A percentile compares a stretch with the other conserved stretches of the same genome.
Evolutionary conservation across 2,113 vertebrate genomes (phyloP).

Genomic region (Ceratotherium simum): DNA sequence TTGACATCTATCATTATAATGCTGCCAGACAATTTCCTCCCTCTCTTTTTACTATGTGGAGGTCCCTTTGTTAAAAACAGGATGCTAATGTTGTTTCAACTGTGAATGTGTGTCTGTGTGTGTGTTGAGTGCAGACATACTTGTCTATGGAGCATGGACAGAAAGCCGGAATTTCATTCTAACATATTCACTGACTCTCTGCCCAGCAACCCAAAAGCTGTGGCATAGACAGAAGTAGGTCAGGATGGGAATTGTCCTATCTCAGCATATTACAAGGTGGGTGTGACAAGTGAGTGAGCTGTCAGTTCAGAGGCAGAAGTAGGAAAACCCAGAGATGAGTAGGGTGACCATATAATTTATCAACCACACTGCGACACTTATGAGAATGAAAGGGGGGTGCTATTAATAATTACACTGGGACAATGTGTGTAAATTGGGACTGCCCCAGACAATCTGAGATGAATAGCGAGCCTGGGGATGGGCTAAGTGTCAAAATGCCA

Average conservation of each 20-base stretch:
- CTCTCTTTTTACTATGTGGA: conserved; percentile 29
- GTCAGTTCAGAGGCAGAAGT: conserved; percentile 61
- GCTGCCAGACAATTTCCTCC: conserved; percentile 37
- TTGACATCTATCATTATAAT: conserved; percentile 72
- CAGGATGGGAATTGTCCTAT: conserved; percentile 69
- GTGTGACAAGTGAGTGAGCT: conserved; percentile 72
- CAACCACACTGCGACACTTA: not conserved
- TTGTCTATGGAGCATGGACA: not conserved
- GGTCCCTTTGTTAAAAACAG: conserved; percentile 55
- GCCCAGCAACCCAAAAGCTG: not conserved
- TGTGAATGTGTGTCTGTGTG: not conserved
- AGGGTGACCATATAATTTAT: conserved; percentile 52
- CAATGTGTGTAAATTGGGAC: conserved; percentile 23
- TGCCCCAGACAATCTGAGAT: conserved; percentile 45
- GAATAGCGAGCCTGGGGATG: not conserved
- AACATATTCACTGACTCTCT: conserved; percentile 39
- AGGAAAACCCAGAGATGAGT: conserved; percentile 53
- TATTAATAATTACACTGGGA: conserved; percentile 60
- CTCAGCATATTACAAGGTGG: conserved; percentile 75
- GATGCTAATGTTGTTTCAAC: conserved; percentile 41
- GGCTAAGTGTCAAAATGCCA: conserved; percentile 39
- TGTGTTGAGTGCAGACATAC: not conserved
- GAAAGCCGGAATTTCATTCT: conserved; percentile 47
- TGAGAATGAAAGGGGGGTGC: conserved; percentile 54
- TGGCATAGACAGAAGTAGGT: conserved; percentile 76